Evolutionary conservation across 1,140 invertebrate species (phyloP).

Genomic region (Heliconius eleuchia): DNA sequence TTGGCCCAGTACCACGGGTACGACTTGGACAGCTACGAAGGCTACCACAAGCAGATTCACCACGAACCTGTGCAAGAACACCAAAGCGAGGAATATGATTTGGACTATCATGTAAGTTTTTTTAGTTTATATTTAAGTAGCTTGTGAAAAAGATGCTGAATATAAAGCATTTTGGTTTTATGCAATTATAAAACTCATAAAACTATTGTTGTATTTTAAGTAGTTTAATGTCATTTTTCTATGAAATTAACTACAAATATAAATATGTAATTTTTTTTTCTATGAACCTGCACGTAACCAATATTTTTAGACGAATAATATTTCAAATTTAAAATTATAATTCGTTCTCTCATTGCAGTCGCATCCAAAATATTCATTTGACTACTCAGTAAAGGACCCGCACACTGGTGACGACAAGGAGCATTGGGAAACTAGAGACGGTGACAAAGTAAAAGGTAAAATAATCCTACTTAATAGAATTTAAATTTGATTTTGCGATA

Average conservation of each 20-base stretch:
- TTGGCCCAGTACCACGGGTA: conserved; percentile 58
- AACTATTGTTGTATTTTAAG: too few species aligned
- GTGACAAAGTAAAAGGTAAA: conserved; percentile 82
- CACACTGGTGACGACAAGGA: conserved; percentile 82
- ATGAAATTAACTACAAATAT: too few species aligned
- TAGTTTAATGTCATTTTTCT: too few species aligned
- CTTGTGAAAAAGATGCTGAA: too few species aligned
- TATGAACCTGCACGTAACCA: too few species aligned
- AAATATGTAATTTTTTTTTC: too few species aligned
- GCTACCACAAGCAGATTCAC: conserved; percentile 58
- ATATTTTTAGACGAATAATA: too few species aligned
- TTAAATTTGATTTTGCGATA: too few species aligned
- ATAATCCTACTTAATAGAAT: background rate
- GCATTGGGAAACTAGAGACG: conserved; percentile 82
- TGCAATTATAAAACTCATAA: too few species aligned
- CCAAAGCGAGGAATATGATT: conserved; percentile 63
- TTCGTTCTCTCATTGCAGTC: conserved; percentile 58
- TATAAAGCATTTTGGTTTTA: too few species aligned
- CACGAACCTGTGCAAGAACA: conserved; percentile 48
- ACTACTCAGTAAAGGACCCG: conserved; percentile 82
- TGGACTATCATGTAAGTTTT: conserved; percentile 70
- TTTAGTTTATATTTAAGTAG: too few species aligned
- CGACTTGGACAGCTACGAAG: conserved; percentile 46
- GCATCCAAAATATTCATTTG: conserved; percentile 81
- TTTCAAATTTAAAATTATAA: background rate